Conservation (phyloP, 2,888 invertebrate genomes). For the Drosophila recens region DNA sequence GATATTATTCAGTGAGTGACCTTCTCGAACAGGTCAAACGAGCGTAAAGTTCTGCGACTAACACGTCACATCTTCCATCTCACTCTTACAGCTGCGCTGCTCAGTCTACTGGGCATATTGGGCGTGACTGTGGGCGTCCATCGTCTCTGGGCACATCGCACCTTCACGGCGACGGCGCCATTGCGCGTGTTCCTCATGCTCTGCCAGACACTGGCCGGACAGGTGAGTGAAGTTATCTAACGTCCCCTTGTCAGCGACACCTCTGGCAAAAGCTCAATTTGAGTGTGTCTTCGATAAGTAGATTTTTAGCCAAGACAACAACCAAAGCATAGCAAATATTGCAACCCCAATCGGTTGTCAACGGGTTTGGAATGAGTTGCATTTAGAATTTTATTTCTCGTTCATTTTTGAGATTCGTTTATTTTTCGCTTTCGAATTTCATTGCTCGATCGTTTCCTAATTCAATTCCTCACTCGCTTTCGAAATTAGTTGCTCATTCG, state of each 20-base stretch:
- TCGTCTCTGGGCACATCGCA: constrained; percentile 95
- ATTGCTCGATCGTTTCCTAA: background rate
- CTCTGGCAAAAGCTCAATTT: constrained; percentile 18
- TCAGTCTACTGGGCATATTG: constrained; percentile 89
- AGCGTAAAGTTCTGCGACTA: background rate
- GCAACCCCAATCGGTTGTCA: constrained; percentile 16
- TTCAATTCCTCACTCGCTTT: no score
- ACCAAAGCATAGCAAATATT: constrained; percentile 18
- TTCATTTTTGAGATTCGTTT: background rate
- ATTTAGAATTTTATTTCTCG: background rate
- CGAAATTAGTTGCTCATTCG: no score
- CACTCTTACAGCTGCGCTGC: constrained; percentile 86
- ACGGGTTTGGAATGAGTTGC: background rate
- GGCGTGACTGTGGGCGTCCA: constrained; percentile 97
- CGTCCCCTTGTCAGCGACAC: background rate
- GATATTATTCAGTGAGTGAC: constrained; percentile 88
- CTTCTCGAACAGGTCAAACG: background rate
- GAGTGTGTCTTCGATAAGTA: background rate
- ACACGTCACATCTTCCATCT: background rate
- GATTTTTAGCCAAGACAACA: constrained; percentile 50
- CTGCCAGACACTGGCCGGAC: constrained; percentile 94
- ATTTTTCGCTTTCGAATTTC: background rate
- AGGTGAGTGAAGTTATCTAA: constrained; percentile 88
- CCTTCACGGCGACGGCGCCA: constrained; percentile 91
- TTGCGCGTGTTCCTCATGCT: constrained; percentile 92